These are phyloP conservation scores for Venturia canescens DNA, from an alignment of 1,140 invertebrate species.

Conservation along the genomic window DNA sequence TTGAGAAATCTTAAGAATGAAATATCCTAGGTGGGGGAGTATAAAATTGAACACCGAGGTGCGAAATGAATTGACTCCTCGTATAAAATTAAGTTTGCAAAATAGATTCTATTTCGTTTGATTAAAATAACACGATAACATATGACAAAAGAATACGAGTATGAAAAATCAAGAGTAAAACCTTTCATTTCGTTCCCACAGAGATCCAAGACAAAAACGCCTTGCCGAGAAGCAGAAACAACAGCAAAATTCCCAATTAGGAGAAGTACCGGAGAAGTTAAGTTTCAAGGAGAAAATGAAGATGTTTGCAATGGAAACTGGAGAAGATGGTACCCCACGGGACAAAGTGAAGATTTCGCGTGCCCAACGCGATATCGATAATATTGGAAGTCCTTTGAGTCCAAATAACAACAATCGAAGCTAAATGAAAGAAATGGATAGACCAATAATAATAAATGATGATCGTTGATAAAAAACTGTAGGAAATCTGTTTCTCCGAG, in stretches of 20 bases:
- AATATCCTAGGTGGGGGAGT: too few relatives aligned
- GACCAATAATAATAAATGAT: constrained; percentile 53
- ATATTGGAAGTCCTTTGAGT: constrained; percentile 77
- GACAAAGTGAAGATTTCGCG: constrained; percentile 96
- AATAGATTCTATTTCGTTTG: too few relatives aligned
- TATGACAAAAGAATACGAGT: neutral
- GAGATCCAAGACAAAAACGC: constrained; percentile 89
- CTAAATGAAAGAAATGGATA: constrained; percentile 41
- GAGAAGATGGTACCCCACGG: constrained; percentile 90
- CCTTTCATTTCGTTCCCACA: constrained; percentile 62
- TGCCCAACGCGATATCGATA: constrained; percentile 93
- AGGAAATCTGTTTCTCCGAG: constrained; percentile 7
- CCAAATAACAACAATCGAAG: constrained; percentile 70
- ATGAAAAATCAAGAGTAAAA: neutral
- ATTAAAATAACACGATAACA: neutral
- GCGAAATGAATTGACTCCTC: too few relatives aligned
- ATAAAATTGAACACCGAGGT: too few relatives aligned
- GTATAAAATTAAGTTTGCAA: too few relatives aligned
- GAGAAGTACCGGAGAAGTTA: constrained; percentile 91
- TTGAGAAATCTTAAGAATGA: too few relatives aligned
- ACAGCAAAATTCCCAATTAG: constrained; percentile 80
- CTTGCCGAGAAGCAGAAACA: constrained; percentile 87
- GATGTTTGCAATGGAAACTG: constrained; percentile 96
- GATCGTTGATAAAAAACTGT: constrained; percentile 24
- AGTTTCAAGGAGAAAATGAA: constrained; percentile 98